Conservation (phyloP, 2,888 invertebrate genomes). For the Andrena marginata region DNA sequence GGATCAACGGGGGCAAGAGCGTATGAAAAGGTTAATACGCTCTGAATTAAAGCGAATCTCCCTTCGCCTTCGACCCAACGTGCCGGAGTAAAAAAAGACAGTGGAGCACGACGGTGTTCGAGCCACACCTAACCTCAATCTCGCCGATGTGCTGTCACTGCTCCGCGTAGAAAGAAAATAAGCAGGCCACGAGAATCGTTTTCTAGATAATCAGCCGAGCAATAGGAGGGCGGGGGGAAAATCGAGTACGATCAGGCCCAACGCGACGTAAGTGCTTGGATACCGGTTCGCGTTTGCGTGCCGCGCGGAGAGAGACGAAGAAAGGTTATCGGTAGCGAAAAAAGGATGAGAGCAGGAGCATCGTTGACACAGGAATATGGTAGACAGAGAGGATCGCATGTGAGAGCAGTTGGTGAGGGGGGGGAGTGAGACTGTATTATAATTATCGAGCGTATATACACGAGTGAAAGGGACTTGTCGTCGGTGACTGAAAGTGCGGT, state of each 20-base stretch:
- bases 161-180: too few species aligned
- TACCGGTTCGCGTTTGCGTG: slow-evolving; percentile 1
- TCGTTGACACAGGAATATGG: slow-evolving; percentile 5
- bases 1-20: slow-evolving; percentile 67
- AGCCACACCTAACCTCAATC: slow-evolving; percentile 50
- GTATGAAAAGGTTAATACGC: slow-evolving; percentile 70
- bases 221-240: too few species aligned
- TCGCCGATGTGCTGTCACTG: slow-evolving; percentile 24
- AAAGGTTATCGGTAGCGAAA: slow-evolving; percentile 13
- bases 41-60: slow-evolving; percentile 66
- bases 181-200: background rate
- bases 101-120: slow-evolving; percentile 1
- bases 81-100: slow-evolving; percentile 37
- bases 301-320: background rate
- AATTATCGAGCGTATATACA: slow-evolving; percentile 52
- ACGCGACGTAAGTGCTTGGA: background rate
- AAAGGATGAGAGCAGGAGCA: background rate
- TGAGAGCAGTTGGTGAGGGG: slow-evolving; percentile 24
- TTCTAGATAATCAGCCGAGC: background rate
- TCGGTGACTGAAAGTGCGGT: slow-evolving; percentile 46
- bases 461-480: slow-evolving; percentile 66
- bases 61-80: slow-evolving; percentile 13
- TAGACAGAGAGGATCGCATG: slow-evolving; percentile 25
- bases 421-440: slow-evolving; percentile 60
- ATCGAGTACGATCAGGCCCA: background rate